Evolutionary conservation across 2,113 vertebrate genomes (phyloP), one percentile per base, ranked within the genome.

Genomic region (Sinocyclocheilus anophthalmus): DNA sequence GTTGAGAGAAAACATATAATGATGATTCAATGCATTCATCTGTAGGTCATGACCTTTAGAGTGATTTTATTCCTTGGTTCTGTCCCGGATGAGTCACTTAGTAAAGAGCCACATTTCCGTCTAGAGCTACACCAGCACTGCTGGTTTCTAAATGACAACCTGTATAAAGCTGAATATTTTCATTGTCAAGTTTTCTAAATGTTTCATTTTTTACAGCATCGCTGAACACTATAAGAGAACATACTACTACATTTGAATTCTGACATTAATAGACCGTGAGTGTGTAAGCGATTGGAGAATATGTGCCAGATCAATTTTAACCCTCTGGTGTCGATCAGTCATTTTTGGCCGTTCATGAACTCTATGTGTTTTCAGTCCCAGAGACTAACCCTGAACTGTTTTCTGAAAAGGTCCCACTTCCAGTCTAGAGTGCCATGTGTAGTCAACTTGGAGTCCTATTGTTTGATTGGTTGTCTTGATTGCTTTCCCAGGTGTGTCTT

Each of bases 41-140:
- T 16, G n/a, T 8, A 45, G 75, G 55, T 87, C 61, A 79, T 79
- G 86, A 87, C 81, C 81, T 87, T 87, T 81, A 48, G 20, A 72
- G 3, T 24, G 33, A 87, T 42, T 75, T 80, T 50, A 61, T 57
- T 30, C 69, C 3, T 13, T 59, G 22, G 45, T 84, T 39, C n/a
- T 84, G 70, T 67, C 55, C 42, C 8, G 11, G 3, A 59, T 84
- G 81, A 84, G n/a, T 84, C 76, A 81, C 16, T 84, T 14, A 42
- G 4, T 10, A 80, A 65, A 37, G 4, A 78, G 20, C 18, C 10
- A 39, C 9, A 1, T 77, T 13, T n/a, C 16, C 16, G 9, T 37
- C 26, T 37, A 57, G 53, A 55, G 53, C 53, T 55, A 5, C 45
- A 48, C 10, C 45, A 48, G 30, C 30, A 33, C 14, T 76, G 14